Conservation (phyloP, 2,113 vertebrate genomes). For the Saimiri boliviensis region DNA sequence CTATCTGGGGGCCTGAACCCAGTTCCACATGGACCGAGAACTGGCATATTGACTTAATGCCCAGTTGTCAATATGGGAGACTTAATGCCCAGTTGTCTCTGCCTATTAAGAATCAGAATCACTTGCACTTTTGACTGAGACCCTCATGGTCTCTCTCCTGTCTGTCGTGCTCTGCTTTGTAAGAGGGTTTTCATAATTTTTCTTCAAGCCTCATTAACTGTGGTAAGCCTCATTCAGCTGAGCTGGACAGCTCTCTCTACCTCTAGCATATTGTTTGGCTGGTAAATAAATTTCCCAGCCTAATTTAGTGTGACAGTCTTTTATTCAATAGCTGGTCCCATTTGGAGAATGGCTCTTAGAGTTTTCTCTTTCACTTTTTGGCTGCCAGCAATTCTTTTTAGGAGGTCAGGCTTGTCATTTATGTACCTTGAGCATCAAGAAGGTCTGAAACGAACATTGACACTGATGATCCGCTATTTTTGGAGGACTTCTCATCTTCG, state of each 20-base stretch:
- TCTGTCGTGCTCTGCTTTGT: neutral
- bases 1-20: neutral
- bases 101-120: neutral
- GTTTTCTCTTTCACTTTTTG: neutral
- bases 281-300: constrained; percentile 4
- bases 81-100: no score
- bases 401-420: neutral
- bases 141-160: neutral
- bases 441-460: neutral
- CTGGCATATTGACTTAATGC: fast-evolving
- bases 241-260: neutral
- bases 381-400: neutral
- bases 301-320: neutral
- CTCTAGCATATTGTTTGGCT: neutral
- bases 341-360: neutral
- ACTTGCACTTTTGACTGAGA: neutral
- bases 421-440: neutral
- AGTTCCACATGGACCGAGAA: neutral
- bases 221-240: neutral
- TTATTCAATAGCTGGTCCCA: neutral
- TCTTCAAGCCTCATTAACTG: neutral
- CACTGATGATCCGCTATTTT: neutral
- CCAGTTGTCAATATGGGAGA: fast-evolving
- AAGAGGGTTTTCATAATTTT: neutral
- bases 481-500: neutral